These are phyloP conservation scores for Eciton burchellii DNA, from an alignment of 1,140 invertebrate genomes.

Conservation along the genomic window DNA sequence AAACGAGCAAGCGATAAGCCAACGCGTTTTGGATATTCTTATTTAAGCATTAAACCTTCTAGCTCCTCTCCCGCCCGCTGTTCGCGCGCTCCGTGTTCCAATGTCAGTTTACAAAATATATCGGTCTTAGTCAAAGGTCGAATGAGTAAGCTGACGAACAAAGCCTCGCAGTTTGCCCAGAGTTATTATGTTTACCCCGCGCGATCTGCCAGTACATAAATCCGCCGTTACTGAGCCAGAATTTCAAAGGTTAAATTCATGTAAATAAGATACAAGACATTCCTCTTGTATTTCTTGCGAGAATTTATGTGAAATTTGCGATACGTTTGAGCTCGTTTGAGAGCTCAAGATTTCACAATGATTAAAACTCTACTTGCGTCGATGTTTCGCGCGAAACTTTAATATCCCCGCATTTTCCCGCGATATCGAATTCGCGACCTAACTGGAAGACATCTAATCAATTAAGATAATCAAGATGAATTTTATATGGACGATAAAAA, in stretches of 20 bases:
- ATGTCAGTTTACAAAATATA: slow-evolving; percentile 9
- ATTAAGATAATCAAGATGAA: slow-evolving; percentile 7
- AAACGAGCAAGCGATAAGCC: too few relatives aligned
- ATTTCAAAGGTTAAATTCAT: slow-evolving; percentile 14
- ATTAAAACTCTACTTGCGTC: too few relatives aligned
- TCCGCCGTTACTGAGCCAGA: neutral
- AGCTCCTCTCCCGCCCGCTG: too few relatives aligned
- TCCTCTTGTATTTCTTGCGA: neutral
- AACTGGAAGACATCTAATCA: slow-evolving; percentile 36
- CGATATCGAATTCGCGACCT: neutral
- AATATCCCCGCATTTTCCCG: neutral
- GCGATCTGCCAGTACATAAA: slow-evolving; percentile 1
- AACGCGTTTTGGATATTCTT: too few relatives aligned
- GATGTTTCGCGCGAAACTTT: neutral
- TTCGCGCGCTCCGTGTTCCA: too few relatives aligned
- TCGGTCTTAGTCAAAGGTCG: slow-evolving; percentile 18
- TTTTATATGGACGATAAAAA: slow-evolving; percentile 5
- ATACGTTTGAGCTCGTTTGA: too few relatives aligned
- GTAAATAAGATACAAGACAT: slow-evolving; percentile 8
- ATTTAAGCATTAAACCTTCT: too few relatives aligned
- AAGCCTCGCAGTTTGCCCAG: neutral
- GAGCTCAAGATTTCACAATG: too few relatives aligned
- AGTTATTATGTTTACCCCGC: slow-evolving; percentile 12
- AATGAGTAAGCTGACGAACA: slow-evolving; percentile 3
- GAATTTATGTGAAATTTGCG: neutral